A percentile compares a stretch with the other conserved stretches of the same genome.
phyloP scores from a whole-genome alignment of 2,888 invertebrate species.

The Cataglyphis cursor region DNA sequence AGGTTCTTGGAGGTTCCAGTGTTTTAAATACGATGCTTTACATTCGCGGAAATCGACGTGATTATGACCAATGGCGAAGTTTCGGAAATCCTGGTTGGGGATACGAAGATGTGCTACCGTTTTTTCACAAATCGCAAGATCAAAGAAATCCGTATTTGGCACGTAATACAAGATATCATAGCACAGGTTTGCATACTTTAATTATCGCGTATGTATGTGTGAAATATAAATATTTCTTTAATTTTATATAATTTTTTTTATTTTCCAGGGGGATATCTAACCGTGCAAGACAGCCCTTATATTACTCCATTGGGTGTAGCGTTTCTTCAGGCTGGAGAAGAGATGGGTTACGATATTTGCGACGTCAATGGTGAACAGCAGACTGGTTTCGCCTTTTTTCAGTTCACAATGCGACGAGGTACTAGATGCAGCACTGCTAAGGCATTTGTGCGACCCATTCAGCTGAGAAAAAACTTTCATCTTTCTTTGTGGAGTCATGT shows the following conservation, averaged over 20 bases:
- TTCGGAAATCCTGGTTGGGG: conserved; percentile 96
- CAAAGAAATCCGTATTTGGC: conserved; percentile 96
- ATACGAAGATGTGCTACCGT: conserved; percentile 93
- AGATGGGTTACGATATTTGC: conserved; percentile 95
- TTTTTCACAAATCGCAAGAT: conserved; percentile 95
- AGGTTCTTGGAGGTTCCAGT: conserved; percentile 94
- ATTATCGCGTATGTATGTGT: not conserved
- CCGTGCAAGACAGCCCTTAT: conserved; percentile 93
- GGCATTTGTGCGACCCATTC: conserved; percentile 93
- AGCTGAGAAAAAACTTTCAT: conserved; percentile 93
- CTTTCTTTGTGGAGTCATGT: conserved; percentile 93
- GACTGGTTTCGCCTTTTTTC: conserved; percentile 95
- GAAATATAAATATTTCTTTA: not conserved
- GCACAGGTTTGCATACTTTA: conserved; percentile 88
- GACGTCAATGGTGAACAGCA: conserved; percentile 96
- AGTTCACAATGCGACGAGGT: conserved; percentile 95
- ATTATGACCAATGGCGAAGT: conserved; percentile 95
- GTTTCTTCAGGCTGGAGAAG: conserved; percentile 95
- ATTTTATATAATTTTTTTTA: not conserved
- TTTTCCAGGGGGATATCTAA: conserved; percentile 91
- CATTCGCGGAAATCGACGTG: conserved; percentile 94
- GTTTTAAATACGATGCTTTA: conserved; percentile 97
- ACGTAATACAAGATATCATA: conserved; percentile 91
- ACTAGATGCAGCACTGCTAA: conserved; percentile 94
- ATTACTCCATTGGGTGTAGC: conserved; percentile 94